These are phyloP conservation scores for Micropterix aruncella DNA, from an alignment of 2,888 invertebrate genomes.

Conservation along the genomic window DNA sequence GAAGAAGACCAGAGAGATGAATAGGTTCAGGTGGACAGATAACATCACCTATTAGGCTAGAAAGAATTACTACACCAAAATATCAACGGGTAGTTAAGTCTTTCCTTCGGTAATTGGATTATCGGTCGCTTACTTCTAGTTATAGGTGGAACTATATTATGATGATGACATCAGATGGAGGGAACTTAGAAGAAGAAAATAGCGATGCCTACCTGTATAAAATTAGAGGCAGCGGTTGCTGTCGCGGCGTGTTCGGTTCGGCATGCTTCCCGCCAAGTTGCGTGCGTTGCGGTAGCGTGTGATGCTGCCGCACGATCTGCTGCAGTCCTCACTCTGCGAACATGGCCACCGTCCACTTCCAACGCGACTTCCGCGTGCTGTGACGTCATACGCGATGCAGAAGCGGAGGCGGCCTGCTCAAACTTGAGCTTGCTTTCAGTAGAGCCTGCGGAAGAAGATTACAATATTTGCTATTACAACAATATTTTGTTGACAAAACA, in stretches of 20 bases:
- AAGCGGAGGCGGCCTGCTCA: constrained; percentile 45
- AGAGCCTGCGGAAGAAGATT: constrained; percentile 9
- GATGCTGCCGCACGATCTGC: neutral
- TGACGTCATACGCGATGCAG: constrained; percentile 1
- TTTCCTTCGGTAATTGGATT: too few relatives aligned
- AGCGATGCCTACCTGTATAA: neutral
- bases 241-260: neutral
- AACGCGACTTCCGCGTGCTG: neutral
- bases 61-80: too few relatives aligned
- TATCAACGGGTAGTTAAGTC: too few relatives aligned
- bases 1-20: too few relatives aligned
- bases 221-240: neutral
- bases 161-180: too few relatives aligned
- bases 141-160: too few relatives aligned
- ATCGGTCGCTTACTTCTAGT: too few relatives aligned
- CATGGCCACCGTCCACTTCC: constrained; percentile 2
- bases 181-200: too few relatives aligned
- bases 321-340: constrained; percentile 1
- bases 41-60: too few relatives aligned
- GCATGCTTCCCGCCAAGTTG: constrained; percentile 3
- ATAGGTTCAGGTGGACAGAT: too few relatives aligned
- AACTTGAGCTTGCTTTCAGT: constrained; percentile 58
- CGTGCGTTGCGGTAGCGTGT: neutral
- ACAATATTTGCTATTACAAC: neutral
- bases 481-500: too few relatives aligned